Percentiles rank a stretch among this genome's conserved stretches.
Evolutionary conservation across 2,797 vertebrate genomes (phyloP).

Genomic region (Urophycis tenuis): DNA sequence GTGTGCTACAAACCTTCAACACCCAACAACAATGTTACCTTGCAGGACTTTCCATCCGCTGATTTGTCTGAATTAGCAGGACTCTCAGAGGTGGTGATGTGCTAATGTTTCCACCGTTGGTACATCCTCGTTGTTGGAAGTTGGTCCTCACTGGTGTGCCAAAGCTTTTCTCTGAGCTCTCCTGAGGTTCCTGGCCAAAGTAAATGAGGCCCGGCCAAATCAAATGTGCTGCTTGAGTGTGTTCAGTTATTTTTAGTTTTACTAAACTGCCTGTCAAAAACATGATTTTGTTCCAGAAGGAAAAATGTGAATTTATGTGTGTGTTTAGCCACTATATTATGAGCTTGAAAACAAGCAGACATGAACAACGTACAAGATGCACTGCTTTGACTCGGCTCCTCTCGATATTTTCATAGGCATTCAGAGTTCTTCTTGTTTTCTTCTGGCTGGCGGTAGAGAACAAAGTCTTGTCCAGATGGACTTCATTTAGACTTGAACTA

Average conservation of each 20-base stretch:
- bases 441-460: background rate
- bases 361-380: background rate
- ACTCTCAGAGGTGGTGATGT: conserved; percentile 8
- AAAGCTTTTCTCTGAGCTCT: background rate
- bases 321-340: background rate
- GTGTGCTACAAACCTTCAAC: conserved; percentile 20
- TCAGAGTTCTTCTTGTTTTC: background rate
- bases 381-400: background rate
- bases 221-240: conserved; percentile 2
- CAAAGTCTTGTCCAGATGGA: background rate
- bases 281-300: background rate
- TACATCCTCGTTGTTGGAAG: background rate
- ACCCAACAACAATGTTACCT: conserved; percentile 25
- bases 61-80: conserved; percentile 30
- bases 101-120: background rate
- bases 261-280: background rate
- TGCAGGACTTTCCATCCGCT: conserved; percentile 11
- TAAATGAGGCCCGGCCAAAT: conserved; percentile 7
- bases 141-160: background rate
- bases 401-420: background rate
- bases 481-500: background rate
- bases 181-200: conserved; percentile 3
- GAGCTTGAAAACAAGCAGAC: background rate
- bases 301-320: background rate
- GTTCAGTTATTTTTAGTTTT: conserved; percentile 8